Conservation (phyloP, 2,797 vertebrate genomes). For the Lophius americanus region DNA sequence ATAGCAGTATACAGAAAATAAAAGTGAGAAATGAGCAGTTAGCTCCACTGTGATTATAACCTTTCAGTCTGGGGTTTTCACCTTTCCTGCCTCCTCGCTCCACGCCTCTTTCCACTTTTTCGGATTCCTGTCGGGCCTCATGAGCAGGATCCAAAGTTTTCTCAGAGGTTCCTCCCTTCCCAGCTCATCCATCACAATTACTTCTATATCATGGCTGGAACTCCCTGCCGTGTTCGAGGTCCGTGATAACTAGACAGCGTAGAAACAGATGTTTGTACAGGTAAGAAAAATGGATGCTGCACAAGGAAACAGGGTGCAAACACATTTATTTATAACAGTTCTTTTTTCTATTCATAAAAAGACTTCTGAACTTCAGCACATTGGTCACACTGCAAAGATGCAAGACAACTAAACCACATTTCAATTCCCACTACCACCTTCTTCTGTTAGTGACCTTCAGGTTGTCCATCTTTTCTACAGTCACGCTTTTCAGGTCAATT, state of each 20-base stretch:
- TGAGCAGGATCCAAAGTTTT: conserved; percentile 55
- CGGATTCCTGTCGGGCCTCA: conserved; percentile 56
- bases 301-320: conserved; percentile 49
- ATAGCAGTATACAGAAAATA: neutral
- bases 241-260: conserved; percentile 70
- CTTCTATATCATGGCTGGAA: conserved; percentile 60
- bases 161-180: conserved; percentile 67
- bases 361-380: conserved; percentile 24
- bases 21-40: conserved; percentile 39
- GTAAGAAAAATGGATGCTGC: conserved; percentile 36
- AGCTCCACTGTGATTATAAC: conserved; percentile 37
- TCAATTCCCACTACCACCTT: conserved; percentile 25
- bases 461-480: conserved; percentile 48
- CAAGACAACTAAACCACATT: conserved; percentile 1
- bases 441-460: conserved; percentile 57
- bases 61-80: conserved; percentile 43
- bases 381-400: conserved; percentile 12
- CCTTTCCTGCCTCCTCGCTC: conserved; percentile 55
- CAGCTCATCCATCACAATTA: conserved; percentile 79
- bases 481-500: conserved; percentile 51
- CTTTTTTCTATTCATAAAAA: conserved; percentile 14
- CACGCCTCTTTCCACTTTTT: conserved; percentile 25
- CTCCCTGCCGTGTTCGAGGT: conserved; percentile 68
- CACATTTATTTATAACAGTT: conserved; percentile 46
- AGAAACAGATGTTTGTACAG: conserved; percentile 77